Base-by-base conservation (phyloP, 1,140 invertebrate genomes). In the Drosophila sturtevanti region DNA sequence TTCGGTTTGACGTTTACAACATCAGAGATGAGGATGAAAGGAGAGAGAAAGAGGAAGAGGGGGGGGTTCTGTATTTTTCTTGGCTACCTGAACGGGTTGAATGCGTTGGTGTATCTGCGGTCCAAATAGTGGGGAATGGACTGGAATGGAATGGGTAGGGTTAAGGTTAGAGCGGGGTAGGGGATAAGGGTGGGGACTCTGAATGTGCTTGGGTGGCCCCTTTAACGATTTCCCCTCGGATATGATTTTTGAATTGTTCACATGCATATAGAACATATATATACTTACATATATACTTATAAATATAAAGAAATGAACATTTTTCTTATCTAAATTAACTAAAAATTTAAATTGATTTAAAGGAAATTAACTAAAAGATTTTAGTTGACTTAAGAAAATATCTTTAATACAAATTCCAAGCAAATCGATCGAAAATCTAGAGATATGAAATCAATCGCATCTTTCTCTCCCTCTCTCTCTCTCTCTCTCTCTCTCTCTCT, bases 1-100 rank as follows among this genome's bases (percentile, higher is more conserved):
- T 41, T 31, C 27, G 7, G 27, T 41, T 70, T 75, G 72, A 75
- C 72, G 72, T 78, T 76, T 63, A 79, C 41, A 48, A 86, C 81
- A 79, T 66, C 78, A 37, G 62, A 56, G 60, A 27, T 16, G n/a
- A 71, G 60, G 14, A 37, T 21, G 2, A 41, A 12, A 22, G 12
- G 12, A 38, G 31, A 37, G 11, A 21, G 9, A n/a, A 24, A 41
- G n/a, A 27, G 22, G 31, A 27, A 69, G 71, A 41, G 4, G 12
- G 41, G 7, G 16, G 7, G 16, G 7, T 5, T 35, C 38, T 61
- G 22, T 75, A 72, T 75, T 68, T 75, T 75, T 68, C 63, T 75
- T 75, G 72, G 72, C 72, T 75, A 75, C 72, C 72, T 75, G 63
- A 62, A 59, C n/a, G 55, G 37, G 44, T 62, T 63, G 11, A 22